phyloP scores from a whole-genome alignment of 2,888 invertebrate species.

The Drosophila formosana region DNA sequence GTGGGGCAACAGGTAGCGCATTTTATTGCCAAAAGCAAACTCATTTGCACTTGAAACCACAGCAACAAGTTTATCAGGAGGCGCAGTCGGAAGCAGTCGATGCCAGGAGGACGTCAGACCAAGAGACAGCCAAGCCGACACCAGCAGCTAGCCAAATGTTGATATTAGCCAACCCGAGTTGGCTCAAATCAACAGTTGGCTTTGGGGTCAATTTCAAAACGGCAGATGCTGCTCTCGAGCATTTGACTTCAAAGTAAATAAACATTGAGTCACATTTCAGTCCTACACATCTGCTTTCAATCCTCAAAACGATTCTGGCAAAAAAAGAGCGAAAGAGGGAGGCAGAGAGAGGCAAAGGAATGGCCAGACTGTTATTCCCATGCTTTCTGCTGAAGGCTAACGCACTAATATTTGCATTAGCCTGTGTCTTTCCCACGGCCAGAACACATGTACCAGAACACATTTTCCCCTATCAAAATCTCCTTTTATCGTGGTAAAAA shows the following conservation, averaged over 20 bases:
- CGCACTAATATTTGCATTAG: constrained; percentile 39
- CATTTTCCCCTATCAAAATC: too few relatives aligned
- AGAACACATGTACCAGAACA: constrained; percentile 7
- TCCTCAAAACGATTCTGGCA: background rate
- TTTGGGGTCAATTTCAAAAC: constrained; percentile 55
- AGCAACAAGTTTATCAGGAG: constrained; percentile 45
- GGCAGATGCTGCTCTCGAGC: constrained; percentile 25
- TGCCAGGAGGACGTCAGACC: constrained; percentile 4
- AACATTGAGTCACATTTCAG: constrained; percentile 47
- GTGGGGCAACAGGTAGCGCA: constrained; percentile 65
- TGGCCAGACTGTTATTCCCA: constrained; percentile 12
- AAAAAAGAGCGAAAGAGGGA: background rate
- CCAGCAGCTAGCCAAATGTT: constrained; percentile 60
- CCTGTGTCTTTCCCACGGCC: constrained; percentile 45
- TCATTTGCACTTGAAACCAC: constrained; percentile 71
- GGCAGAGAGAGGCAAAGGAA: background rate
- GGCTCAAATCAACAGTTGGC: constrained; percentile 54
- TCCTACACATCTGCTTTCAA: background rate
- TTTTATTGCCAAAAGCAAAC: constrained; percentile 67
- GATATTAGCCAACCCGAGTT: constrained; percentile 57
- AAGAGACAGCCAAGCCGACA: constrained; percentile 9
- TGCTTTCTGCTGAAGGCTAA: constrained; percentile 52
- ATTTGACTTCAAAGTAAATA: constrained; percentile 67
- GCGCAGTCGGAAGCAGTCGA: constrained; percentile 6
- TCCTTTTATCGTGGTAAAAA: too few relatives aligned